Conservation (phyloP, 2,797 vertebrate genomes). For the Lindbergichthys nudifrons region DNA sequence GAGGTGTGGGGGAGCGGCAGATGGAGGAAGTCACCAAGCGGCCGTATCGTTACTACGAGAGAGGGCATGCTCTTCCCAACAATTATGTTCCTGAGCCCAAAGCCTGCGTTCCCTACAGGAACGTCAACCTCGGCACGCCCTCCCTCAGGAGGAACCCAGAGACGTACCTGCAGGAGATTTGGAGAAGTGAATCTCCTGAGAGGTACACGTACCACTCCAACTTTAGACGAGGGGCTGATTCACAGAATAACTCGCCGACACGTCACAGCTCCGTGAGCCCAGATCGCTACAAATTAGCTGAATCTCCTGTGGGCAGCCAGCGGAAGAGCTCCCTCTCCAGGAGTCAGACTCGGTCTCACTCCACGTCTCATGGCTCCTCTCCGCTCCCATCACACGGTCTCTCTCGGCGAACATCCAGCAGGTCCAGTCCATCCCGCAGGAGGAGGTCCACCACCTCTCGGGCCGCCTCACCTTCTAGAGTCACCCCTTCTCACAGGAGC, state of each 20-base stretch:
- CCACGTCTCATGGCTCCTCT: constrained; percentile 68
- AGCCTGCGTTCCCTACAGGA: constrained; percentile 85
- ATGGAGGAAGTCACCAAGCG: constrained; percentile 64
- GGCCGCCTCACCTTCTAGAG: constrained; percentile 64
- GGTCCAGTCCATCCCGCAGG: constrained; percentile 78
- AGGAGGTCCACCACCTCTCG: constrained; percentile 64
- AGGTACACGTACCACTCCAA: constrained; percentile 85
- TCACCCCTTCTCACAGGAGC: constrained; percentile 60
- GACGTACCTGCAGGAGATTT: constrained; percentile 69
- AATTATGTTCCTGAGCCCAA: constrained; percentile 85
- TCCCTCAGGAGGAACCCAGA: constrained; percentile 81
- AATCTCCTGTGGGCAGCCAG: constrained; percentile 57
- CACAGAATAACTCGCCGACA: constrained; percentile 77
- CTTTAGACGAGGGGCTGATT: constrained; percentile 78
- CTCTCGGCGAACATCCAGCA: constrained; percentile 76
- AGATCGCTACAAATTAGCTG: constrained; percentile 69
- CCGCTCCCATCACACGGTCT: constrained; percentile 64
- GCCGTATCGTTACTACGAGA: constrained; percentile 74
- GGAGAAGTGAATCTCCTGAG: constrained; percentile 86
- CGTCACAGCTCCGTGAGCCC: constrained; percentile 82
- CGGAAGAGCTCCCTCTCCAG: constrained; percentile 69
- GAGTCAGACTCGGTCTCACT: constrained; percentile 59
- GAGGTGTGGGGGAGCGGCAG: constrained; percentile 59
- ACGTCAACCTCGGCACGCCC: constrained; percentile 82
- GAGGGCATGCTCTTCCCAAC: constrained; percentile 80